phyloP scores from a whole-genome alignment of 2,888 invertebrate species.

The Busseola fusca region DNA sequence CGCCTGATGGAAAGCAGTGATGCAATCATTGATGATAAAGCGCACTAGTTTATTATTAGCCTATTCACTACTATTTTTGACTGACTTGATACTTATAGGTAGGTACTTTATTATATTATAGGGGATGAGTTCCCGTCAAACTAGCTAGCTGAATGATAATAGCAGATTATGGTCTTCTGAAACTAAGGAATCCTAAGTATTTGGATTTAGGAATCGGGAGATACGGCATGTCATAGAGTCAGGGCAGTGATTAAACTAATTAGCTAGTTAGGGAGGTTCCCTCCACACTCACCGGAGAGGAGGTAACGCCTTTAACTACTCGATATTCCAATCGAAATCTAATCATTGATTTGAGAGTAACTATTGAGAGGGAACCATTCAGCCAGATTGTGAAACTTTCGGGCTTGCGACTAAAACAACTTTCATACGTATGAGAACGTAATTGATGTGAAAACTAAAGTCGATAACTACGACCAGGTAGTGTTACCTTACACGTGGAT shows the following conservation, averaged over 20 bases:
- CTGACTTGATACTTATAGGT: too few relatives aligned
- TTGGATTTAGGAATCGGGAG: neutral
- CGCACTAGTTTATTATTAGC: too few relatives aligned
- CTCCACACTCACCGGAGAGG: neutral
- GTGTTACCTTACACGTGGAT: neutral
- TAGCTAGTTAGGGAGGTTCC: neutral
- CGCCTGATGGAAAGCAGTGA: too few relatives aligned
- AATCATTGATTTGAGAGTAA: constrained; percentile 4
- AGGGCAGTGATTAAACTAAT: neutral
- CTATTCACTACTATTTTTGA: too few relatives aligned
- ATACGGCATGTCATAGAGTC: neutral
- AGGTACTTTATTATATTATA: neutral
- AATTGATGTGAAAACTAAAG: constrained; percentile 31
- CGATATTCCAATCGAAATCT: constrained; percentile 15
- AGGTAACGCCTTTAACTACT: neutral
- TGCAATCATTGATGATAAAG: too few relatives aligned
- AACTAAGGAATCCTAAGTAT: neutral
- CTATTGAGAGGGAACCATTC: constrained; percentile 1
- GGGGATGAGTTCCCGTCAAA: neutral
- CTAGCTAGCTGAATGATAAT: neutral
- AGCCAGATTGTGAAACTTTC: constrained; percentile 28
- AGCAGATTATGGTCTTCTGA: neutral
- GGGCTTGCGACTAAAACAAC: neutral
- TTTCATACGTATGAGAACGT: constrained; percentile 22
- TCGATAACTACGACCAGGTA: neutral